phyloP scores from a whole-genome alignment of 2,113 vertebrate genomes.

The Gallinago media region DNA sequence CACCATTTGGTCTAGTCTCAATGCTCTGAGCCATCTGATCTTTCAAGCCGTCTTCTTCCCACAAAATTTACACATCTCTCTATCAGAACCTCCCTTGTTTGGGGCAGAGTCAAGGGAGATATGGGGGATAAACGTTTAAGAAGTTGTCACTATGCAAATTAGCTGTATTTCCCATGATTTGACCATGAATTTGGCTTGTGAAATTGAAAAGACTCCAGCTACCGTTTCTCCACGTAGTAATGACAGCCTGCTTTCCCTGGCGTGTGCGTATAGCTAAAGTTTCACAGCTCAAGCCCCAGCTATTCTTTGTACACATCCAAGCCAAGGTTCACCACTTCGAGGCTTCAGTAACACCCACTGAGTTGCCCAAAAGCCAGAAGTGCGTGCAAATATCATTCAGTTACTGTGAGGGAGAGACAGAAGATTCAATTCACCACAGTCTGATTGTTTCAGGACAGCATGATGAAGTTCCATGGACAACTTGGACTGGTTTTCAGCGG shows the following conservation, averaged over 20 bases:
- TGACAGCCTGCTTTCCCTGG: background rate
- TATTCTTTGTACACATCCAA: background rate
- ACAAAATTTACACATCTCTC: background rate
- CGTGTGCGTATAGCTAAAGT: accelerated
- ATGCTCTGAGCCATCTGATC: background rate
- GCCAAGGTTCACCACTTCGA: background rate
- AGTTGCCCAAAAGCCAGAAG: background rate
- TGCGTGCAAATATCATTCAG: background rate
- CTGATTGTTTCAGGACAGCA: background rate
- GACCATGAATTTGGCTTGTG: background rate
- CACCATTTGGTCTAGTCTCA: background rate
- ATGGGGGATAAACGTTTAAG: background rate
- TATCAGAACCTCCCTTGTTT: background rate
- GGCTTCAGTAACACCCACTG: background rate
- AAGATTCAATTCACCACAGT: background rate
- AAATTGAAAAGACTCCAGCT: background rate
- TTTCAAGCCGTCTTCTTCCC: background rate
- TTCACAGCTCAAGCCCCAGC: background rate
- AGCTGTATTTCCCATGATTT: background rate
- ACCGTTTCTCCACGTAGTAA: background rate
- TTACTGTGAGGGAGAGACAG: background rate
- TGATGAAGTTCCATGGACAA: background rate
- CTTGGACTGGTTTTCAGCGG: background rate
- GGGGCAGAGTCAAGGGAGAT: accelerated
- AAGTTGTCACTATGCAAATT: background rate